These are phyloP conservation scores for Centropus bengalensis DNA, from an alignment of 2,113 vertebrate species.

Conservation along the genomic window DNA sequence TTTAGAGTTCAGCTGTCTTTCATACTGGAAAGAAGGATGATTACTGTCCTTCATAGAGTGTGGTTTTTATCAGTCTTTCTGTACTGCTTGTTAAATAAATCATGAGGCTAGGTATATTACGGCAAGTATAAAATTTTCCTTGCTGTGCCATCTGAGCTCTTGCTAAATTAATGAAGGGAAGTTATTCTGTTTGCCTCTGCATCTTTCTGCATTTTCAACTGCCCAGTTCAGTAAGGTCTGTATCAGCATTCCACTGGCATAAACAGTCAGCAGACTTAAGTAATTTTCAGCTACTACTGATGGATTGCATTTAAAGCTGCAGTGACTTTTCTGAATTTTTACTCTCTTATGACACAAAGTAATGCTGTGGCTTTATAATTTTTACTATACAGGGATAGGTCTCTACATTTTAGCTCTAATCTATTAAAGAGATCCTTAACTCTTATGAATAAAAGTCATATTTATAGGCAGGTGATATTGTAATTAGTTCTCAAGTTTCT, in stretches of 20 bases:
- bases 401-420: background rate
- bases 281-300: background rate
- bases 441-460: background rate
- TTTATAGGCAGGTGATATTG: background rate
- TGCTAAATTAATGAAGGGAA: background rate
- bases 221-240: background rate
- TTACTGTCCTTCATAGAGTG: background rate
- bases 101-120: background rate
- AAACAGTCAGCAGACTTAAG: background rate
- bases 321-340: background rate
- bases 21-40: background rate
- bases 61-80: background rate
- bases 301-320: background rate
- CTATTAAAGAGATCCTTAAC: background rate
- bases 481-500: background rate
- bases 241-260: background rate
- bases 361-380: background rate
- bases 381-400: background rate
- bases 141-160: background rate
- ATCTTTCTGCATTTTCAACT: background rate
- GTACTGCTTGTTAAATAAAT: background rate
- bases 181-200: background rate
- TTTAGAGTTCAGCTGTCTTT: background rate
- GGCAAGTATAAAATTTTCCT: background rate
- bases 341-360: background rate